These are phyloP conservation scores for Acrobasis suavella DNA, from an alignment of 2,888 invertebrate genomes.

Conservation along the genomic window DNA sequence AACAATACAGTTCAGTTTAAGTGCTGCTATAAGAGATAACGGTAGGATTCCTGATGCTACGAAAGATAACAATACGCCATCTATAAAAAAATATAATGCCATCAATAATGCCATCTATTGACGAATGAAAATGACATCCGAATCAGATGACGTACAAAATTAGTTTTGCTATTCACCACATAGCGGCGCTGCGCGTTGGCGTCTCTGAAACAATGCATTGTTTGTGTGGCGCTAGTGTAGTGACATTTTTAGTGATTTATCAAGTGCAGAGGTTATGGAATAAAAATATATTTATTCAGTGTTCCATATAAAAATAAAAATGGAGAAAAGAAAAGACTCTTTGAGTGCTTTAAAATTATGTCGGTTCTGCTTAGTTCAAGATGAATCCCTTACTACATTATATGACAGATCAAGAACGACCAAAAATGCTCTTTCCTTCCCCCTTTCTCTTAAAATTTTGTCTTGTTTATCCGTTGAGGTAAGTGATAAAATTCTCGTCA, in stretches of 20 bases:
- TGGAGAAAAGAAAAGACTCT: conserved; percentile 84
- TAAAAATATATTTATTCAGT: conserved; percentile 37
- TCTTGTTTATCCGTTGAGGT: conserved; percentile 91
- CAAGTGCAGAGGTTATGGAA: conserved; percentile 58
- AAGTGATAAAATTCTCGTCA: conserved; percentile 40
- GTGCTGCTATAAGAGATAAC: no score
- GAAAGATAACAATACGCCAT: no score
- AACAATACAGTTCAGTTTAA: no score
- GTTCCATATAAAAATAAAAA: conserved; percentile 48
- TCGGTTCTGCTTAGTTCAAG: conserved; percentile 87
- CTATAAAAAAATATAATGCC: no score
- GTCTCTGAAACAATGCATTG: conserved; percentile 34
- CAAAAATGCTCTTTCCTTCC: conserved; percentile 79
- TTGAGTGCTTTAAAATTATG: conserved; percentile 86
- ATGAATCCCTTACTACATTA: conserved; percentile 84
- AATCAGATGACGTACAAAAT: conserved; percentile 23
- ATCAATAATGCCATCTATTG: conserved; percentile 48
- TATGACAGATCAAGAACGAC: conserved; percentile 82
- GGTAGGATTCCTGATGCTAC: no score
- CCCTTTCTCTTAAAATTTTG: conserved; percentile 89
- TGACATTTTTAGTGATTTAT: conserved; percentile 29
- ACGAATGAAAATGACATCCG: conserved; percentile 29
- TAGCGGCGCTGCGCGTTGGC: conserved; percentile 39
- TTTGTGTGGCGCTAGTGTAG: conserved; percentile 51
- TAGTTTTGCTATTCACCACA: conserved; percentile 36